These are phyloP conservation scores for Choreutis nemorana DNA, from an alignment of 2,888 invertebrate genomes.

Conservation along the genomic window DNA sequence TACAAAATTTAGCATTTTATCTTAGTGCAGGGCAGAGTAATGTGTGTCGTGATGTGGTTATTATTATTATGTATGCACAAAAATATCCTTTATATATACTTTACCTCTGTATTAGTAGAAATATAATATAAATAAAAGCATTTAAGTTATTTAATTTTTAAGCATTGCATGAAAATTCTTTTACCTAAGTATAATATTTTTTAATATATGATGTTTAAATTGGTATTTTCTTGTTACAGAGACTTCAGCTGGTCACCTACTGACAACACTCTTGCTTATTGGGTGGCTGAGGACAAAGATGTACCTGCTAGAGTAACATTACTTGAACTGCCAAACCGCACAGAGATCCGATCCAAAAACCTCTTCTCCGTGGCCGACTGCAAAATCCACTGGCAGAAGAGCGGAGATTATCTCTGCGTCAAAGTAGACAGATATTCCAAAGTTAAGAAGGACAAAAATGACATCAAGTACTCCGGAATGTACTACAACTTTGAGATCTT, in stretches of 20 bases:
- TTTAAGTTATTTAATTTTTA: too few species aligned
- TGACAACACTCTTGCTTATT: constrained; percentile 95
- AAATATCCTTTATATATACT: too few species aligned
- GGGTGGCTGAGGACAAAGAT: constrained; percentile 97
- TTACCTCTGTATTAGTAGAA: too few species aligned
- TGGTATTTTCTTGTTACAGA: constrained; percentile 51
- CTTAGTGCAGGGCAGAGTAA: too few species aligned
- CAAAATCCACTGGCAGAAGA: constrained; percentile 99
- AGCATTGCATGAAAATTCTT: too few species aligned
- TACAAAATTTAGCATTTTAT: too few species aligned
- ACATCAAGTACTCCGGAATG: constrained; percentile 95
- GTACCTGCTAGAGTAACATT: constrained; percentile 95
- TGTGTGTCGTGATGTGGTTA: too few species aligned
- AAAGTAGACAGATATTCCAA: constrained; percentile 85
- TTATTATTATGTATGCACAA: too few species aligned
- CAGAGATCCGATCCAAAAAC: constrained; percentile 91
- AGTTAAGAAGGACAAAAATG: constrained; percentile 92
- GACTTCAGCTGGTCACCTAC: constrained; percentile 99
- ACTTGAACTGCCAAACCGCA: constrained; percentile 89
- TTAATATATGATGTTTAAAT: background rate
- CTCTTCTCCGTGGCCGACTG: constrained; percentile 98
- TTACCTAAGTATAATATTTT: too few species aligned
- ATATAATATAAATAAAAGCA: too few species aligned
- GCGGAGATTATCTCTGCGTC: constrained; percentile 96
- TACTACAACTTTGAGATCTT: constrained; percentile 99